Evolutionary conservation across 2,797 vertebrate genomes (phyloP).

Genomic region (Spheniscus humboldti): DNA sequence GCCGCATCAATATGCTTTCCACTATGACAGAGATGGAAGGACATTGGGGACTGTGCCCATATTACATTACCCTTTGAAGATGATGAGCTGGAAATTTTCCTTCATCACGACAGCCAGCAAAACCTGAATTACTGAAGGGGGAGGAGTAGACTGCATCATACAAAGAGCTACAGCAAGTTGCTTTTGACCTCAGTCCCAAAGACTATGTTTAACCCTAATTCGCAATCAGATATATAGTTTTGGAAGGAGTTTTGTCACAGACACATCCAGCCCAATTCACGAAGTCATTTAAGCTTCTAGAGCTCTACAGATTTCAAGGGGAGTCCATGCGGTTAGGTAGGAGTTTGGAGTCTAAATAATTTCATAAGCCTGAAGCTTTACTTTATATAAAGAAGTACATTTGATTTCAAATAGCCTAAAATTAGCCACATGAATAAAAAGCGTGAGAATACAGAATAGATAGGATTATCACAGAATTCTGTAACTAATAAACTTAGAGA

Average conservation of each 20-base stretch:
- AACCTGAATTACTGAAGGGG: background rate
- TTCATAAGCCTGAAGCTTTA: background rate
- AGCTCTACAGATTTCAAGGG: background rate
- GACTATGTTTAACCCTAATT: background rate
- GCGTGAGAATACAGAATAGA: background rate
- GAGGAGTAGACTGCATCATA: background rate
- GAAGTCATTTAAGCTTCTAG: background rate
- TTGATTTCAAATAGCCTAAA: background rate
- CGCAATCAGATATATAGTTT: background rate
- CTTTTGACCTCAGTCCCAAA: background rate
- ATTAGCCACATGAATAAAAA: background rate
- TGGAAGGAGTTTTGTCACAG: background rate
- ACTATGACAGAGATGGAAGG: fast-evolving
- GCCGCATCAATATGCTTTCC: background rate
- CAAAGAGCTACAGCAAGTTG: background rate
- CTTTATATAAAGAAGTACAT: background rate
- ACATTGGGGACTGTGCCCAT: background rate
- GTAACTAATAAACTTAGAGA: background rate
- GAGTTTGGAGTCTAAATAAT: background rate
- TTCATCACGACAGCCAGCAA: background rate
- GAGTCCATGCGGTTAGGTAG: background rate
- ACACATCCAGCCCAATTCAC: background rate
- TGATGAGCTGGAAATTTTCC: background rate
- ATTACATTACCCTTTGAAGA: background rate
- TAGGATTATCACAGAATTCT: background rate